Evolutionary conservation across 2,113 vertebrate species (phyloP), one percentile per base, ranked within the genome.

Genomic region (Blennius ocellaris): DNA sequence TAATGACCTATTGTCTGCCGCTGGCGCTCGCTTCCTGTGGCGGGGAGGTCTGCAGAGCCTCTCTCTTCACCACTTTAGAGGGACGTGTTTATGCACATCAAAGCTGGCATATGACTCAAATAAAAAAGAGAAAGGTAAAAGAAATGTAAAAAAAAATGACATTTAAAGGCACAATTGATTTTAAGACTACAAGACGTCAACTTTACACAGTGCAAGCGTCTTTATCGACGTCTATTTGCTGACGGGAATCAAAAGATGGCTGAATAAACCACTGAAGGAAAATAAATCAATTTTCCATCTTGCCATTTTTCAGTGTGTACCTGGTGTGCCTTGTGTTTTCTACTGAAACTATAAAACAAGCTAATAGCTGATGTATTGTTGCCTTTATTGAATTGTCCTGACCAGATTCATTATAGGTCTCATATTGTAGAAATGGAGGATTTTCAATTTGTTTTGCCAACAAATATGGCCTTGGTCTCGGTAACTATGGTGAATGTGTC

Each of bases 261-360:
- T 55, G 53, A 65, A 82, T 64, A 64, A 69, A 77, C 3, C n/a
- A 38, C 39, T 37, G 9, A 77, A 15, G 56, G 41, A 38, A 67
- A 62, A 72, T 63, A 48, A 30, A 77, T 77, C 9, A 0, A 44
- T 45, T 62, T 66, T 66, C 39, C 62, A 58, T 67, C 71, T 61
- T 55, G 58, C 37, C 36, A 16, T 67, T 40, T 21, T 41, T 48
- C 21, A 63, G 60, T 12, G 39, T 49, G 52, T 39, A 49, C 15
- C 47, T 44, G 17, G n/a, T 68, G 36, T 40, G 37, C 16, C 21
- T 52, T 69, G 64, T 49, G 17, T 30, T 56, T 7, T 54, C 37
- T 61, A 37, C 67, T 79, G 72, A 43, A 55, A 63, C 80, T 16
- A 74, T 49, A 52, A 66, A 72, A 73, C 40, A 68, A 70, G 16